Evolutionary conservation across 2,113 vertebrate genomes (phyloP).

Genomic region (Nothocercus nigrocapillus): DNA sequence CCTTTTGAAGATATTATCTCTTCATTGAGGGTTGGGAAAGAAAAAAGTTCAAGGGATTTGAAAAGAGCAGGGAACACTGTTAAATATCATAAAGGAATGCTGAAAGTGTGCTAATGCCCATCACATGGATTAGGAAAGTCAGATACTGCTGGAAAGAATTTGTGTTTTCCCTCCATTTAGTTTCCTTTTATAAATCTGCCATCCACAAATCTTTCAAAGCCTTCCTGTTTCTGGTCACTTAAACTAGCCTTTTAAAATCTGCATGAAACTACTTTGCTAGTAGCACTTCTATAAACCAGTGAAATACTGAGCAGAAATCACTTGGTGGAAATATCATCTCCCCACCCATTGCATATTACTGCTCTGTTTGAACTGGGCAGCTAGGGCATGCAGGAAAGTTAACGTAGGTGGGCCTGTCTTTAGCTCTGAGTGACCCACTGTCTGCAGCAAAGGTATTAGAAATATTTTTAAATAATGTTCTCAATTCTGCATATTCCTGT

Average conservation of each 20-base stretch:
- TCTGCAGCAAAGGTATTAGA: not conserved
- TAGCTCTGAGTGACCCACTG: not conserved
- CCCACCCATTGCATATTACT: not conserved
- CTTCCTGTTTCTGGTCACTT: not conserved
- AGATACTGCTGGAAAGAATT: not conserved
- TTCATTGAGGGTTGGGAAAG: not conserved
- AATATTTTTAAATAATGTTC: not conserved
- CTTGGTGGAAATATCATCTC: not conserved
- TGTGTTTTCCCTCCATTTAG: not conserved
- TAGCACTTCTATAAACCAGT: not conserved
- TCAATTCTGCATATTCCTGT: not conserved
- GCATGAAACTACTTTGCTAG: not conserved
- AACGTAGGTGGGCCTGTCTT: not conserved
- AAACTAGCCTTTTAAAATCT: slow-evolving; percentile 34
- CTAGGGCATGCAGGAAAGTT: not conserved
- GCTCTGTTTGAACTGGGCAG: not conserved
- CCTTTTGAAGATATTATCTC: not conserved
- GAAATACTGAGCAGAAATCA: not conserved
- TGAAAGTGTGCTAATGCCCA: not conserved
- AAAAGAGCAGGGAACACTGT: not conserved
- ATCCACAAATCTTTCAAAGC: not conserved
- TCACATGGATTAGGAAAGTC: not conserved
- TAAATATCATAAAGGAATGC: not conserved
- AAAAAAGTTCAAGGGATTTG: not conserved
- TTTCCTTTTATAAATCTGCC: slow-evolving; percentile 17